phyloP scores from a whole-genome alignment of 2,797 vertebrate species.

The Geotrypetes seraphini region DNA sequence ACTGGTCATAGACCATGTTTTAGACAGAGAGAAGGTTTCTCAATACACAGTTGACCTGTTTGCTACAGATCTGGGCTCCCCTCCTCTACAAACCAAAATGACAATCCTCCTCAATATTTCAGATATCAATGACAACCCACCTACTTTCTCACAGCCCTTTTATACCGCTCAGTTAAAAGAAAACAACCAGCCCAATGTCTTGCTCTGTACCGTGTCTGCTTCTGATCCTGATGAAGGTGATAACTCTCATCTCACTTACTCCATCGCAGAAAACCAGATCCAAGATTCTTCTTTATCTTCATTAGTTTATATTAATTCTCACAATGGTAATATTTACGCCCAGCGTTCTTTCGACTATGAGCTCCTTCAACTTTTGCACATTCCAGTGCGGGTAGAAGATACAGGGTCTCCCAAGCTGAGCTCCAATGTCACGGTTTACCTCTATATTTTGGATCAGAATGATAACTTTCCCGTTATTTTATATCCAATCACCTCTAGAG shows the following conservation, averaged over 20 bases:
- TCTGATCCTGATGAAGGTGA: constrained; percentile 73
- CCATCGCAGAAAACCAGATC: constrained; percentile 61
- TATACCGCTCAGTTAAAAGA: constrained; percentile 81
- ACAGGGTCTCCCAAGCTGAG: constrained; percentile 22
- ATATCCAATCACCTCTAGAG: constrained; percentile 30
- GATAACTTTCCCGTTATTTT: constrained; percentile 39
- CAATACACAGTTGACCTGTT: constrained; percentile 71
- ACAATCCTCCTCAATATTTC: constrained; percentile 75
- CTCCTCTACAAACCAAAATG: constrained; percentile 64
- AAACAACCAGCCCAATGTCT: constrained; percentile 73
- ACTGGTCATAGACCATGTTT: constrained; percentile 27
- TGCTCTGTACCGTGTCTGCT: constrained; percentile 74
- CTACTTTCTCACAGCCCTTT: constrained; percentile 72
- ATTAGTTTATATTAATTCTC: constrained; percentile 65
- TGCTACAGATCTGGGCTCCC: constrained; percentile 73
- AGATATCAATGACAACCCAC: constrained; percentile 89
- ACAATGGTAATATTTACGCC: constrained; percentile 59
- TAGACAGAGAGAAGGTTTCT: constrained; percentile 74
- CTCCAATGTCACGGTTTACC: constrained; percentile 29
- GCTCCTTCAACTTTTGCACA: constrained; percentile 58
- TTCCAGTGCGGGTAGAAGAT: constrained; percentile 66
- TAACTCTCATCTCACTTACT: constrained; percentile 77
- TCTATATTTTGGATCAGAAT: constrained; percentile 46
- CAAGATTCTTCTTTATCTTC: constrained; percentile 57
- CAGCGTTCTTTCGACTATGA: constrained; percentile 70